These are phyloP conservation scores for Amphibalanus amphitrite DNA, from an alignment of 1,140 invertebrate species.

Conservation along the genomic window DNA sequence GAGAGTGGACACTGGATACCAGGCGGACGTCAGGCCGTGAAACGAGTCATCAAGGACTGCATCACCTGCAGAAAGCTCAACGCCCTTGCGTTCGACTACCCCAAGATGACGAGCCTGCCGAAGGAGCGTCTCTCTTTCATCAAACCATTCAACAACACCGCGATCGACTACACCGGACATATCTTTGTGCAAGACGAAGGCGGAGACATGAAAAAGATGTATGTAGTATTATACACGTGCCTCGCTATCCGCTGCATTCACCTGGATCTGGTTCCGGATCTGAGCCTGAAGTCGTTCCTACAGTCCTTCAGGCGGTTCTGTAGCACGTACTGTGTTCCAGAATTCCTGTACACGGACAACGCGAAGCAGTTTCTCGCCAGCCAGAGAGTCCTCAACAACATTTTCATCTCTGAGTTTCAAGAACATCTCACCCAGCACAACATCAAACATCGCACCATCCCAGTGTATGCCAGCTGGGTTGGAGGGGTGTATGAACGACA, in stretches of 20 bases:
- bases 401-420: background rate
- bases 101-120: background rate
- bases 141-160: background rate
- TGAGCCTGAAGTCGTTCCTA: background rate
- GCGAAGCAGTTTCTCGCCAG: background rate
- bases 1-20: background rate
- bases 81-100: background rate
- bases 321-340: background rate
- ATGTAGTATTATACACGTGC: background rate
- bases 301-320: background rate
- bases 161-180: background rate
- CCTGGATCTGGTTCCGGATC: background rate
- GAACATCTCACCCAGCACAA: background rate
- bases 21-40: background rate
- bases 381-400: background rate
- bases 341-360: background rate
- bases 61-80: background rate
- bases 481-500: background rate
- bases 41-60: background rate
- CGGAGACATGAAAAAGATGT: background rate
- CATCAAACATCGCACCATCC: background rate
- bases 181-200: background rate
- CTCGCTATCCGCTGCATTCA: background rate
- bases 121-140: background rate
- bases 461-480: background rate